Percentiles rank a stretch among this genome's conserved stretches.
phyloP scores from a whole-genome alignment of 2,888 invertebrate species.

The Drosophila subquinaria region DNA sequence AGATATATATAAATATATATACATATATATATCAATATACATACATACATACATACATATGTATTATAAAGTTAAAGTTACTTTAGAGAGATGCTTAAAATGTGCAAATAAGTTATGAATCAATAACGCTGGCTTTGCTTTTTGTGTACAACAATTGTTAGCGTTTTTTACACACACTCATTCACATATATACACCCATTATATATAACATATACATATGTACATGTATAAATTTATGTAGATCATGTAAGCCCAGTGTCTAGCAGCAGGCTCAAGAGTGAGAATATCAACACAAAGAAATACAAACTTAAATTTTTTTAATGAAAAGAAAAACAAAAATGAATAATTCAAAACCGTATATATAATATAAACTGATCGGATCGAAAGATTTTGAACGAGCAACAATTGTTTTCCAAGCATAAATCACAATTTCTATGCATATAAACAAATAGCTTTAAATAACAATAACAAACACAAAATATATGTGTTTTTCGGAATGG shows the following conservation, averaged over 20 bases:
- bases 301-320: conserved; percentile 51
- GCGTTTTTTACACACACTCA: conserved; percentile 62
- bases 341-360: conserved; percentile 22
- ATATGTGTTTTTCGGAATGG: conserved; percentile 20
- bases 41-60: conserved; percentile 19
- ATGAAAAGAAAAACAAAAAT: conserved; percentile 8
- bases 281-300: conserved; percentile 58
- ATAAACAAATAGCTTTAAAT: conserved; percentile 75
- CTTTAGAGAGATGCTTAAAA: conserved; percentile 74
- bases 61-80: conserved; percentile 54
- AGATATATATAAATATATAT: conserved; percentile 34
- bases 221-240: conserved; percentile 43
- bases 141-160: conserved; percentile 68
- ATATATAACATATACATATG: conserved; percentile 37
- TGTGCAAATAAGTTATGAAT: conserved; percentile 63
- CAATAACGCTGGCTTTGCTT: conserved; percentile 68
- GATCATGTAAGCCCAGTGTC: conserved; percentile 73
- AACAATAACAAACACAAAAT: conserved; percentile 49
- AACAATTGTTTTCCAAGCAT: conserved; percentile 73
- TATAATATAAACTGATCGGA: conserved; percentile 31
- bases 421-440: conserved; percentile 65
- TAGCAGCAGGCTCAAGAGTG: conserved; percentile 76
- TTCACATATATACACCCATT: conserved; percentile 30
- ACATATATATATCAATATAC: conserved; percentile 17
- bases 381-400: conserved; percentile 41